phyloP scores from a whole-genome alignment of 1,140 invertebrate species.

The Propsilocerus akamusi region DNA sequence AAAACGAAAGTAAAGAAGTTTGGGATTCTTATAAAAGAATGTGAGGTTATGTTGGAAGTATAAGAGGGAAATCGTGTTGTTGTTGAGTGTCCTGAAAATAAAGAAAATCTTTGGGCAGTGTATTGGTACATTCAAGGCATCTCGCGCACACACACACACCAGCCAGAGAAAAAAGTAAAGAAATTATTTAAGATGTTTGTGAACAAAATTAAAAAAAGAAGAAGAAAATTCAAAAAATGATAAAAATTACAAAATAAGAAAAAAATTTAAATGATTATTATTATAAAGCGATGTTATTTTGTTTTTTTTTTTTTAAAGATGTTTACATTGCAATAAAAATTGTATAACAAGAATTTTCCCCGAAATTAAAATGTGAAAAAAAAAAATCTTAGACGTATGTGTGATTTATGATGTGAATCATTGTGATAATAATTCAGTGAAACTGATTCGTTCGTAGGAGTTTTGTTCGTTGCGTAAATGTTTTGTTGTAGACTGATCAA shows the following conservation, averaged over 20 bases:
- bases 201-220: neutral
- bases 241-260: neutral
- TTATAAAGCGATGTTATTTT: neutral
- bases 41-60: no score
- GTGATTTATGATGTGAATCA: neutral
- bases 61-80: no score
- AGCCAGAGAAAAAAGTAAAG: slow-evolving; percentile 3
- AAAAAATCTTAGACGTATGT: no score
- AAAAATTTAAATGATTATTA: neutral
- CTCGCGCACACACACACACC: slow-evolving; percentile 1
- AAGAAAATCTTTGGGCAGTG: no score
- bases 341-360: no score
- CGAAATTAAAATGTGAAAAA: no score
- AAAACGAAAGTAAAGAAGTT: no score
- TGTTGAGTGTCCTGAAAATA: no score
- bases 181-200: neutral
- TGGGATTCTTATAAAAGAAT: no score
- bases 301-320: neutral
- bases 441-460: neutral
- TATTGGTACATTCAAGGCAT: no score
- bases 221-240: neutral
- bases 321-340: neutral
- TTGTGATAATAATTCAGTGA: neutral
- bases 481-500: neutral
- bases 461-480: neutral